Evolutionary conservation across 1,140 invertebrate genomes (phyloP).

Genomic region (Pseudomyrmex flavicornis): DNA sequence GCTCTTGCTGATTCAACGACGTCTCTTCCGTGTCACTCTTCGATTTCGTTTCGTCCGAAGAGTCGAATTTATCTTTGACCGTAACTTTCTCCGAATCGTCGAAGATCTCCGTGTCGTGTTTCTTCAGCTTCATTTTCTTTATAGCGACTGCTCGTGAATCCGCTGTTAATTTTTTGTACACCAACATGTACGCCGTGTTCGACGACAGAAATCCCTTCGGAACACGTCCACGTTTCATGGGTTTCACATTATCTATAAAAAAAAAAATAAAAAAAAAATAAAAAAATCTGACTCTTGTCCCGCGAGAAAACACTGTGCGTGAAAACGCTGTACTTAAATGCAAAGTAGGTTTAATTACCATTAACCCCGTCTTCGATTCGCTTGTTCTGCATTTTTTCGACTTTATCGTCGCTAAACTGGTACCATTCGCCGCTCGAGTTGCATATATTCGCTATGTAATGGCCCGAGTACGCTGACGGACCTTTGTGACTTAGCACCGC

Average conservation of each 20-base stretch:
- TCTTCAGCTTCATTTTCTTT: slow-evolving; percentile 64
- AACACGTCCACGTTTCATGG: slow-evolving; percentile 81
- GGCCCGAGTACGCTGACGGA: slow-evolving; percentile 89
- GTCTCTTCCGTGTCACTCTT: slow-evolving; percentile 46
- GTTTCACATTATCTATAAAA: slow-evolving; percentile 80
- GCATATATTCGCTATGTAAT: slow-evolving; percentile 88
- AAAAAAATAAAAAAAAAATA: slow-evolving; percentile 30
- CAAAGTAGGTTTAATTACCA: slow-evolving; percentile 71
- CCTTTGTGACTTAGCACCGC: slow-evolving; percentile 90
- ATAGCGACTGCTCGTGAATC: slow-evolving; percentile 40
- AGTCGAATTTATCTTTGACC: slow-evolving; percentile 59
- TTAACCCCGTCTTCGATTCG: slow-evolving; percentile 85
- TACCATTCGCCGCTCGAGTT: slow-evolving; percentile 87
- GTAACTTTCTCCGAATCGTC: slow-evolving; percentile 46
- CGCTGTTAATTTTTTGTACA: slow-evolving; percentile 84
- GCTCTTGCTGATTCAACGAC: not conserved
- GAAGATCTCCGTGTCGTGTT: slow-evolving; percentile 50
- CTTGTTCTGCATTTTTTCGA: slow-evolving; percentile 86
- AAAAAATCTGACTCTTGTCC: slow-evolving; percentile 2
- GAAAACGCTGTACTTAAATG: not conserved
- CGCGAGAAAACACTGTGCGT: no score
- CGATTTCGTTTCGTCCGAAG: slow-evolving; percentile 50
- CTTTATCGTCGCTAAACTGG: slow-evolving; percentile 90
- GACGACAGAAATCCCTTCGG: slow-evolving; percentile 85
- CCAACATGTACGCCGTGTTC: slow-evolving; percentile 89